phyloP scores from a whole-genome alignment of 2,797 vertebrate species.

The Apogon hyalosoma region DNA sequence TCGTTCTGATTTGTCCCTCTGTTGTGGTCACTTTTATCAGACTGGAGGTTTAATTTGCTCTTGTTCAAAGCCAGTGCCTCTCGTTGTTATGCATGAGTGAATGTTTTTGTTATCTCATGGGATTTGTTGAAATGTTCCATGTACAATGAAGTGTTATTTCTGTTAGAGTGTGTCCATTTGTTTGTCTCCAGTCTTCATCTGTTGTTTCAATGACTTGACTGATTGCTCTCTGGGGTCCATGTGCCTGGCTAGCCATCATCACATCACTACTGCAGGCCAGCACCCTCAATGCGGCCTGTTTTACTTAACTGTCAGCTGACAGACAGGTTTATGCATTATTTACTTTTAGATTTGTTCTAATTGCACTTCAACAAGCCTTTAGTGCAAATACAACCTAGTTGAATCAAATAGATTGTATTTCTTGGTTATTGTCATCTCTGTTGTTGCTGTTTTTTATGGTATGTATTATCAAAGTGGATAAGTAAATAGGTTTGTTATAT shows the following conservation, averaged over 20 bases:
- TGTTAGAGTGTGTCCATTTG: constrained; percentile 53
- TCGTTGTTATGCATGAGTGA: neutral
- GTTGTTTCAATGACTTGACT: constrained; percentile 71
- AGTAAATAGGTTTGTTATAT: too few species aligned
- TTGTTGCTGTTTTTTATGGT: too few species aligned
- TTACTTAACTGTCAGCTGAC: constrained; percentile 13
- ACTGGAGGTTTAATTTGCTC: constrained; percentile 29
- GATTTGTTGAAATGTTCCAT: constrained; percentile 61
- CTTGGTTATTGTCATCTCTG: too few species aligned
- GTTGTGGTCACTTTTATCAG: constrained; percentile 46
- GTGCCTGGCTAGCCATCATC: constrained; percentile 37
- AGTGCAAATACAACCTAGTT: neutral
- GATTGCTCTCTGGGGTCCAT: constrained; percentile 58
- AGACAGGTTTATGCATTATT: constrained; percentile 19
- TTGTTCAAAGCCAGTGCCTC: constrained; percentile 42
- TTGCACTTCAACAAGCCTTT: neutral
- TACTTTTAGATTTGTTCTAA: constrained; percentile 4
- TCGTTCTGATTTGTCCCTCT: constrained; percentile 7
- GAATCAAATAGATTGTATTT: too few species aligned
- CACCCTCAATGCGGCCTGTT: constrained; percentile 15
- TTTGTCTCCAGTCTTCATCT: constrained; percentile 60
- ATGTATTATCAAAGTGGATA: too few species aligned
- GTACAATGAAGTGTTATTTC: constrained; percentile 55
- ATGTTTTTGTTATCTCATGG: constrained; percentile 44
- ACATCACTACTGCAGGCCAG: constrained; percentile 35